A percentile compares a stretch with the other conserved stretches of the same genome.
Evolutionary conservation across 2,113 vertebrate species (phyloP).

Genomic region (Atlantisia rogersi): DNA sequence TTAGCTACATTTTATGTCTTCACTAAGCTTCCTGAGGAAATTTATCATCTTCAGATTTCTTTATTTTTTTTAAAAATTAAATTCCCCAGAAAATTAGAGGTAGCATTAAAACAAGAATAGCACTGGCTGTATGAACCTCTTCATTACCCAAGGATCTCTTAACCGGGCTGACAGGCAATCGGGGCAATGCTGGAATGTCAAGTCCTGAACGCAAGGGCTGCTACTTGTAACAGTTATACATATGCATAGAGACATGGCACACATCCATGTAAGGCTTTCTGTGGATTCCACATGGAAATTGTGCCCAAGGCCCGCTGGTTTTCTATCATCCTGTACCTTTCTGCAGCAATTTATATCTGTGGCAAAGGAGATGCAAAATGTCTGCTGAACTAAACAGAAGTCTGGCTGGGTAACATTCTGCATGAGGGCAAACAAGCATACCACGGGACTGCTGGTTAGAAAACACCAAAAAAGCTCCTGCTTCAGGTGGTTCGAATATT

Average conservation of each 20-base stretch:
- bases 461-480: neutral
- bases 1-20: neutral
- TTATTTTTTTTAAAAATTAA: neutral
- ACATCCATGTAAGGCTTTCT: neutral
- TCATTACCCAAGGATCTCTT: neutral
- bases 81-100: neutral
- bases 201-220: accelerated
- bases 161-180: neutral
- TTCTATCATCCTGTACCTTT: neutral
- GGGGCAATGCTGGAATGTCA: neutral
- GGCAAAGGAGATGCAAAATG: neutral
- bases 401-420: neutral
- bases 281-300: neutral
- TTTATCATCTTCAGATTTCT: neutral
- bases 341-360: neutral
- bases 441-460: neutral
- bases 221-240: neutral
- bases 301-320: neutral
- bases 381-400: neutral
- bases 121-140: neutral
- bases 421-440: neutral
- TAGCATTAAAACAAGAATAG: neutral
- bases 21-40: neutral
- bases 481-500: neutral
- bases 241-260: neutral